Conservation (phyloP, 2,797 vertebrate species). For the Chiloscyllium punctatum region DNA sequence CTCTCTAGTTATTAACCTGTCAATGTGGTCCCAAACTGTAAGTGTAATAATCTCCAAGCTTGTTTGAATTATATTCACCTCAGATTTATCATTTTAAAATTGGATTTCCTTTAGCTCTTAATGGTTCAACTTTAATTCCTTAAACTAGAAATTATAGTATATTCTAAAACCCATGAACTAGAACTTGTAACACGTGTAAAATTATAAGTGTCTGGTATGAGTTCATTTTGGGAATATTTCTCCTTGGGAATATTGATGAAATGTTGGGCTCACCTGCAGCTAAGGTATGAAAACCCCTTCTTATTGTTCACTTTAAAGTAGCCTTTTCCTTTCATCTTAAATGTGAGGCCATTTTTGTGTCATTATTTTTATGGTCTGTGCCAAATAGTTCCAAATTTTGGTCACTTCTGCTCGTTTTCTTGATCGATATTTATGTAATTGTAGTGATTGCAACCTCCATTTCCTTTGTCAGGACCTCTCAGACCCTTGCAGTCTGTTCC, state of each 20-base stretch:
- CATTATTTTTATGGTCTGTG: not conserved
- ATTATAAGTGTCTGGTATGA: not conserved
- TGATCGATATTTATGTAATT: not conserved
- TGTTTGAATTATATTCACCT: no score
- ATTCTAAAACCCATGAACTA: no score
- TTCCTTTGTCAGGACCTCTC: not conserved
- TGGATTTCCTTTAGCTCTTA: no score
- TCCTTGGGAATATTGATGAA: not conserved
- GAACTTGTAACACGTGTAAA: not conserved
- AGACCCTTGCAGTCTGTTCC: not conserved
- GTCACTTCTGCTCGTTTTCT: not conserved
- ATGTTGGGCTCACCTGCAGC: not conserved
- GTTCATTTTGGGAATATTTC: not conserved
- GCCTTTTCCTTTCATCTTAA: not conserved
- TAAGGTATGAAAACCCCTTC: not conserved
- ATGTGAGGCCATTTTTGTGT: not conserved
- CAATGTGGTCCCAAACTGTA: no score
- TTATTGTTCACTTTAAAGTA: not conserved
- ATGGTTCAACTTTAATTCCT: no score
- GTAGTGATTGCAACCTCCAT: not conserved
- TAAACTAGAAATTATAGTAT: no score
- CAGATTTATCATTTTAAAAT: no score
- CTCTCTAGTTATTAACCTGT: no score
- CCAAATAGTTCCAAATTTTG: not conserved
- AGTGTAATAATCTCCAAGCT: no score